These are phyloP conservation scores for Peromyscus melanophrys DNA, from an alignment of 2,797 vertebrate genomes.

Conservation along the genomic window DNA sequence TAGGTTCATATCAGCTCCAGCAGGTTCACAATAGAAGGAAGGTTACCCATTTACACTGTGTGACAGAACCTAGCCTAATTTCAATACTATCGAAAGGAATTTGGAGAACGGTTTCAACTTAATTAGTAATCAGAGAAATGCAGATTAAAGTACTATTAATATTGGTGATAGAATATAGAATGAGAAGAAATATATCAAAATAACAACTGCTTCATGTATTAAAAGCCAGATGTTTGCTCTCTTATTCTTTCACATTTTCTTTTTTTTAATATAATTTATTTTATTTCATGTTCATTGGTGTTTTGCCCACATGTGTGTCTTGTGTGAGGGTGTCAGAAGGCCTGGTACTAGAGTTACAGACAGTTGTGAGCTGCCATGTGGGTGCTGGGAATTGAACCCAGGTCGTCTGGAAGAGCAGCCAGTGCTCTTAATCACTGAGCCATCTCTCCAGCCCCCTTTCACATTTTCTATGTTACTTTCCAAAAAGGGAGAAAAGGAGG, in stretches of 20 bases:
- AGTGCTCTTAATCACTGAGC: neutral
- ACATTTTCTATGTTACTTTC: neutral
- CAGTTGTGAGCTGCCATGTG: neutral
- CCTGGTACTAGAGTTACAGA: neutral
- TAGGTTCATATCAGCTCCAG: neutral
- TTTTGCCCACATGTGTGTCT: neutral
- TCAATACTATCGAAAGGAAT: neutral
- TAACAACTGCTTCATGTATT: neutral
- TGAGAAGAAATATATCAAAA: neutral
- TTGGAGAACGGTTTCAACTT: slow-evolving; percentile 39
- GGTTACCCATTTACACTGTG: neutral
- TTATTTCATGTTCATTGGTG: neutral
- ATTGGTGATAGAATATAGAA: neutral
- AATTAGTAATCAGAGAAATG: slow-evolving; percentile 27
- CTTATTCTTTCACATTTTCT: neutral
- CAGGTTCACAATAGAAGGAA: neutral
- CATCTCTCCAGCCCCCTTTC: neutral
- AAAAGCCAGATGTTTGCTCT: neutral
- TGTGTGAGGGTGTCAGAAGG: neutral
- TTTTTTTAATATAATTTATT: neutral
- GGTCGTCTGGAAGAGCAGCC: neutral
- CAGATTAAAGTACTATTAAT: slow-evolving; percentile 29
- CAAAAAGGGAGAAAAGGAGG: neutral
- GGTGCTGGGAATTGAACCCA: neutral
- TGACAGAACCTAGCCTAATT: neutral